Base-by-base conservation (phyloP, 2,113 vertebrate genomes). In the Cololabis saira region DNA sequence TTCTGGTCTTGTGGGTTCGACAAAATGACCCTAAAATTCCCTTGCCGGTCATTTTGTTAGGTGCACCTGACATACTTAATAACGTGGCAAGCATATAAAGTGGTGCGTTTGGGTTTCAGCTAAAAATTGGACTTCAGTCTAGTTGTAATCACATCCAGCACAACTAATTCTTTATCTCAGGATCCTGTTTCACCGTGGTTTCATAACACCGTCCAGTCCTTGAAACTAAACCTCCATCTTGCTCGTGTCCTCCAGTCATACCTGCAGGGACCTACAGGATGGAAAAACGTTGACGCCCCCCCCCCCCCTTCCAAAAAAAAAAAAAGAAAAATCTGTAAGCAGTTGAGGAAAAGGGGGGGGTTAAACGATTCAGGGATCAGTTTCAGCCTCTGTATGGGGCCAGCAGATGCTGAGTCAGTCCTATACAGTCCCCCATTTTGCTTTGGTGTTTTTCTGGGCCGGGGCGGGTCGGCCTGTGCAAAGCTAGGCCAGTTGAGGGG, bases 381-480 rank as follows among this genome's bases (percentile, higher is more conserved):
- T 76, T 76, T 24, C 61, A 69, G 70, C 85, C 71, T 85, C 66
- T 74, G 65, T 41, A 37, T 66, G 78, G 82, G 73, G 74, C 67
- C 71, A 83, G 84, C 69, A 22, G 44, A 60, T 64, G 68, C 78
- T 78, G 73, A 79, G 41, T 77, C 74, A 85, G 89, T 86, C 63
- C 77, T 70, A 37, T 61, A 67, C 64, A 80, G 76, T 67, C 82
- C 81, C 82, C 81, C 78, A 54, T 61, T 69, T 84, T 76, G 65
- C 86, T 90, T 88, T 90, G 87, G 90, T 90, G 83, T 61, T 62
- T 27, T 75, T 85, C 67, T 72, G 59, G 33, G 64, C 82, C 12
- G 48, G 67, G 69, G 55, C 71, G 15, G 44, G 84, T 82, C 52
- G 67, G 52, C 80, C 76, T 1, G 68, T 42, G 72, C 81, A 41